phyloP scores from a whole-genome alignment of 92 coral and sea anemone genomes.

The Palythoa caribaeorum region DNA sequence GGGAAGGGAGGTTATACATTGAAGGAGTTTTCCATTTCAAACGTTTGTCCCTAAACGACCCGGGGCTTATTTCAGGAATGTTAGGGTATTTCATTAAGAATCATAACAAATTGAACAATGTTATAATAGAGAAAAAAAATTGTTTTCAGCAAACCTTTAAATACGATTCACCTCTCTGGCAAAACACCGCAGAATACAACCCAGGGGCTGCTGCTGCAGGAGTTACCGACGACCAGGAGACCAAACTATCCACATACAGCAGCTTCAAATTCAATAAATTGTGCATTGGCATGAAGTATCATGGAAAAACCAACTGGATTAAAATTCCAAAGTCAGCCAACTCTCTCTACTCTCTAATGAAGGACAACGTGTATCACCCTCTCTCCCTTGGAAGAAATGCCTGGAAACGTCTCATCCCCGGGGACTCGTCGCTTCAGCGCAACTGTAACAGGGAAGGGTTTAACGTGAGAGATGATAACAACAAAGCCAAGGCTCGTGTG shows the following conservation, averaged over 20 bases:
- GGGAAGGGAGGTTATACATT: too few relatives aligned
- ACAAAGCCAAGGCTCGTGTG: slow-evolving; percentile 11
- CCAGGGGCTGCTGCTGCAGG: slow-evolving; percentile 61
- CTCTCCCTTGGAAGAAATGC: slow-evolving; percentile 18
- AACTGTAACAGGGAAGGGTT: slow-evolving; percentile 59
- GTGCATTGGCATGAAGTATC: slow-evolving; percentile 54
- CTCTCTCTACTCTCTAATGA: slow-evolving; percentile 45
- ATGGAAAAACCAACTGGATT: slow-evolving; percentile 46
- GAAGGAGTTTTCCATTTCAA: too few relatives aligned
- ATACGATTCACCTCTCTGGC: slow-evolving; percentile 52
- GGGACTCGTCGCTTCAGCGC: slow-evolving; percentile 53
- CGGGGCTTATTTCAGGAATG: too few relatives aligned
- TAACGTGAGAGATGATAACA: slow-evolving; percentile 12
- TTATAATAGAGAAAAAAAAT: neutral
- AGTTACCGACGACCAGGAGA: slow-evolving; percentile 50
- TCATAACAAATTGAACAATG: too few relatives aligned
- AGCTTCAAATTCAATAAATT: slow-evolving; percentile 37
- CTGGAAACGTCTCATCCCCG: slow-evolving; percentile 48
- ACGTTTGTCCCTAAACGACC: too few relatives aligned
- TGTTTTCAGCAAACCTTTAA: slow-evolving; percentile 45
- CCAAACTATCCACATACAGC: slow-evolving; percentile 59
- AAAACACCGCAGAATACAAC: slow-evolving; percentile 38
- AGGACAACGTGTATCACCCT: slow-evolving; percentile 7
- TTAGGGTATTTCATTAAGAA: too few relatives aligned
- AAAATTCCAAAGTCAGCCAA: slow-evolving; percentile 31